Evolutionary conservation across 2,797 vertebrate species (phyloP).

Genomic region (Catharus ustulatus): DNA sequence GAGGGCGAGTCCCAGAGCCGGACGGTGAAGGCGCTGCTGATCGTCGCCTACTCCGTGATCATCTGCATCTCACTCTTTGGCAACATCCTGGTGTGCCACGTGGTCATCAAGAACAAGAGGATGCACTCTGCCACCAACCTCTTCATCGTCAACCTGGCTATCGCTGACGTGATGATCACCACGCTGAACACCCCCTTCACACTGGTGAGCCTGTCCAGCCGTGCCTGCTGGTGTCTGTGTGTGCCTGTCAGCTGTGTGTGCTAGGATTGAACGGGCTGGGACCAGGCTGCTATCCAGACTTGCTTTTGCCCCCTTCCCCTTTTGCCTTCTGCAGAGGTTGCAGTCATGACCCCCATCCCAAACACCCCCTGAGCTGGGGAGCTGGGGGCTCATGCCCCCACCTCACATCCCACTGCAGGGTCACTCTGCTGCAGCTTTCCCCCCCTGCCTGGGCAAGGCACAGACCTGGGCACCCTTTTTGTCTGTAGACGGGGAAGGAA

Average conservation of each 20-base stretch:
- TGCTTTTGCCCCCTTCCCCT: background rate
- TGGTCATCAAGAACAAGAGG: conserved; percentile 79
- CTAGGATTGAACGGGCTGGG: accelerated
- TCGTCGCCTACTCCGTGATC: conserved; percentile 77
- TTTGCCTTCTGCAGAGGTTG: background rate
- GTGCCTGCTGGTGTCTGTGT: background rate
- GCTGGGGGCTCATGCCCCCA: background rate
- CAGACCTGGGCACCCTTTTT: background rate
- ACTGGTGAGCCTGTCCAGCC: conserved; percentile 64
- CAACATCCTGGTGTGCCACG: conserved; percentile 79
- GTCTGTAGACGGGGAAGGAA: background rate
- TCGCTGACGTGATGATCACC: conserved; percentile 81
- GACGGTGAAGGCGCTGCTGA: conserved; percentile 68
- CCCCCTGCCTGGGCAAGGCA: background rate
- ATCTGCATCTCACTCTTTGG: conserved; percentile 80
- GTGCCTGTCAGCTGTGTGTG: background rate
- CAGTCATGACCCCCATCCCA: background rate
- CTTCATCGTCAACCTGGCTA: conserved; percentile 79
- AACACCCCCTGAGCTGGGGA: background rate
- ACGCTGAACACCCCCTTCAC: conserved; percentile 81
- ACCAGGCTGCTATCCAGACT: background rate
- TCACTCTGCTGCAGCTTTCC: background rate
- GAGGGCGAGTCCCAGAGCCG: conserved; percentile 72
- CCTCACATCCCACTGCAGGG: accelerated
- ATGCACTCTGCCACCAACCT: conserved; percentile 80